Base-by-base conservation (phyloP, 1,140 invertebrate species). In the Drosophila ficusphila region DNA sequence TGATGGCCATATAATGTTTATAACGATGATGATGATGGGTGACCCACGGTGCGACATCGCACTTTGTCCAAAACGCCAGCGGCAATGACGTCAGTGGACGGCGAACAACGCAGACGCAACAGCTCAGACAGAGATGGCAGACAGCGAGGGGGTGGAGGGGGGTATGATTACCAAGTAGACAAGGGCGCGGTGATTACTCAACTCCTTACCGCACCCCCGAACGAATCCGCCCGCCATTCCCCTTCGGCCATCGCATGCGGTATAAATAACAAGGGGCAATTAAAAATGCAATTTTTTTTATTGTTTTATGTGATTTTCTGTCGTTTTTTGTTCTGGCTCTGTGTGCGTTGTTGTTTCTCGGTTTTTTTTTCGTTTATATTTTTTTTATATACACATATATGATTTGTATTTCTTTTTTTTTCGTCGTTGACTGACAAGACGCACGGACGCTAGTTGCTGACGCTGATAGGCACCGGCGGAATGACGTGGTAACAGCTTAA, bases 231-330 rank as follows among this genome's bases (percentile, higher is more conserved):
- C 19, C 19, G 5, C 53, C 76, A 48, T n/a, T 18, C 39, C 49
- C n/a, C n/a, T n/a, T n/a, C n/a, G n/a, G n/a, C n/a, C n/a, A n/a
- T 49, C 42, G 61, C 53, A 58, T 57, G 53, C 64, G 67, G 72
- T 65, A 73, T 73, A 73, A 85, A 73, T 61, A 83, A 61, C 62
- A 77, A 68, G 75, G 47, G 56, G 68, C 61, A 85, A 85, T 85
- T 79, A 85, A 72, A 79, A 70, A 39, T 76, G 61, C 71, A 67
- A 62, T 75, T 85, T 83, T 85, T 69, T 62, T 29, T 52, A 46
- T 69, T 54, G 36, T 67, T 69, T 69, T 68, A 44, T 68, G 48
- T 46, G 62, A 68, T 68, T 76, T 65, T 47, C 18, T 72, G 23
- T 41, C 38, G 5, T 44, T 48, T 46, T 23, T 48, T 39, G 19